A percentile compares a stretch with the other conserved stretches of the same genome.
phyloP scores from a whole-genome alignment of 2,113 vertebrate species.

The Microtus montanus region DNA sequence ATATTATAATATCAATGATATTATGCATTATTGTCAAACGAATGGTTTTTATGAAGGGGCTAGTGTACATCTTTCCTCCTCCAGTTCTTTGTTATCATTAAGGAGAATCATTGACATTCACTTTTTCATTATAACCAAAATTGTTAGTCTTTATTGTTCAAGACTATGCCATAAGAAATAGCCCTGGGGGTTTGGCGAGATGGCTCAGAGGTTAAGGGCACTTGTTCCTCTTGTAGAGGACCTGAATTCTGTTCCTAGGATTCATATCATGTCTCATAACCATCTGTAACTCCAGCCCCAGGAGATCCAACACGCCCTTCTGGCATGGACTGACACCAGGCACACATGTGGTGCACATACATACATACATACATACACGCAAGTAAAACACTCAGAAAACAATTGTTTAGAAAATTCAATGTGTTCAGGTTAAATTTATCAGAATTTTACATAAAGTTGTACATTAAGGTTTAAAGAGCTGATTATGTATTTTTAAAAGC shows the following conservation, averaged over 20 bases:
- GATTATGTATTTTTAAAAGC: background rate
- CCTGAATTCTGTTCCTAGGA: too few relatives aligned
- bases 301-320: background rate
- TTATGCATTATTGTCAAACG: background rate
- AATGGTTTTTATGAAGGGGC: background rate
- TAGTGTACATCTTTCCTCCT: background rate
- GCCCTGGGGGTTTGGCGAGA: background rate
- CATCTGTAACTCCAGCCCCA: background rate
- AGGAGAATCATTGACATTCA: background rate
- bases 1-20: too few relatives aligned
- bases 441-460: background rate
- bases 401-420: background rate
- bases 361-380: background rate
- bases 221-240: background rate
- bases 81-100: background rate
- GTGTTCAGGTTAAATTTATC: background rate
- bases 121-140: background rate
- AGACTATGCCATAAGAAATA: slow-evolving; percentile 2
- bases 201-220: background rate
- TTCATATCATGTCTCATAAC: background rate
- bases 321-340: background rate
- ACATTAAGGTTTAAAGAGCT: background rate
- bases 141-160: background rate
- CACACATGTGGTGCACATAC: too few relatives aligned
- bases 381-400: background rate